Conservation (phyloP, 2,113 vertebrate genomes). For the Scomber colias region DNA sequence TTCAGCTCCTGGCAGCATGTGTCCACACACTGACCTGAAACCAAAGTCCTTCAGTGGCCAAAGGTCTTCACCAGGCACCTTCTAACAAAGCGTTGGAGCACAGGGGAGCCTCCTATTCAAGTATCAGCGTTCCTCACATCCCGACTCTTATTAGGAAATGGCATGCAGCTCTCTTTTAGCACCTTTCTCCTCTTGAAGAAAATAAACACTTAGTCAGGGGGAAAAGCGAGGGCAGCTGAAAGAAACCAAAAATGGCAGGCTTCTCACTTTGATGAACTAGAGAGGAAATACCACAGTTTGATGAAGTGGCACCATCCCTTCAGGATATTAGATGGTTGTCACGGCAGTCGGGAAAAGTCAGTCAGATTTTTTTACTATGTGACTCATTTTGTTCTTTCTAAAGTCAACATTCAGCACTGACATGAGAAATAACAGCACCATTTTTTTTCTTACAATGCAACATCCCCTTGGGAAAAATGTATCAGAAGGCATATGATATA, state of each 20-base stretch:
- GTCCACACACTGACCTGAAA: constrained; percentile 78
- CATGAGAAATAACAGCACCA: constrained; percentile 36
- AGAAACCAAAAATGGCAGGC: constrained; percentile 34
- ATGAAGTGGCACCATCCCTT: constrained; percentile 34
- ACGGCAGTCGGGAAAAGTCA: neutral
- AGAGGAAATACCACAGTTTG: constrained; percentile 37
- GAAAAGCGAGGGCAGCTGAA: constrained; percentile 30
- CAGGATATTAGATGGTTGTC: constrained; percentile 34
- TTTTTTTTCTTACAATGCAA: constrained; percentile 20
- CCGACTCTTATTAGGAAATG: constrained; percentile 18
- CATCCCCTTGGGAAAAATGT: constrained; percentile 23
- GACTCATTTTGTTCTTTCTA: constrained; percentile 45
- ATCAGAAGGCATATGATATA: constrained; percentile 14
- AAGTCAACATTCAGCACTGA: constrained; percentile 44
- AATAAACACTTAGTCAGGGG: constrained; percentile 27
- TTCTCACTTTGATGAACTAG: constrained; percentile 33
- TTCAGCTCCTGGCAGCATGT: constrained; percentile 79
- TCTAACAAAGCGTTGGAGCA: constrained; percentile 16
- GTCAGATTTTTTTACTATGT: neutral
- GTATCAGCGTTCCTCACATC: constrained; percentile 12
- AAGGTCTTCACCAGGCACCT: constrained; percentile 61
- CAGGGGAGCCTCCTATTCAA: constrained; percentile 40
- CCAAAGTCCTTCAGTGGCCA: constrained; percentile 58
- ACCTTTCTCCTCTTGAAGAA: constrained; percentile 47
- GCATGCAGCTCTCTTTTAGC: constrained; percentile 26